Evolutionary conservation across 2,888 invertebrate genomes (phyloP).

Genomic region (Clistopyga incitator): DNA sequence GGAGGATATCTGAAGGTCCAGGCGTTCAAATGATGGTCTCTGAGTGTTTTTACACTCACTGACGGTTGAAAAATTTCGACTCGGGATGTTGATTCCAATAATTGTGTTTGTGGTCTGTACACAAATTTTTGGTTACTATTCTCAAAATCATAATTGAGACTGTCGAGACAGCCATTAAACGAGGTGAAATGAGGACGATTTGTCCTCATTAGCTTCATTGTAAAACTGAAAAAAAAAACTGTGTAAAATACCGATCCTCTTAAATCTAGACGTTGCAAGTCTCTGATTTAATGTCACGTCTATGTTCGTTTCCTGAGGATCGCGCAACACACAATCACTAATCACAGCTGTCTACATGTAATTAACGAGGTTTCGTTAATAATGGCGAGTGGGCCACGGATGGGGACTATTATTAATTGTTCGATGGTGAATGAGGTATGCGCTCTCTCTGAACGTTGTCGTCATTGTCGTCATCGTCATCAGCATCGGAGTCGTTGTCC

Average conservation of each 20-base stretch:
- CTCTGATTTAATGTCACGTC: constrained; percentile 16
- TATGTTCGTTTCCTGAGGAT: constrained; percentile 1
- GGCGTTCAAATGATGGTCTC: no score
- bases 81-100: background rate
- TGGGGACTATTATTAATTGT: constrained; percentile 62
- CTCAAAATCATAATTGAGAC: background rate
- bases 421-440: constrained; percentile 49
- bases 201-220: constrained; percentile 16
- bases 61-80: no score
- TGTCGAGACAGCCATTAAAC: background rate
- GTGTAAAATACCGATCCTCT: background rate
- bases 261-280: background rate
- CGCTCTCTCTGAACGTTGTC: constrained; percentile 20
- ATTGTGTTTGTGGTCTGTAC: background rate
- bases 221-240: background rate
- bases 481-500: constrained; percentile 33
- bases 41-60: no score
- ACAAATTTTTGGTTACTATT: background rate
- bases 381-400: constrained; percentile 51
- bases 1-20: no score
- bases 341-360: constrained; percentile 58
- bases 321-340: constrained; percentile 30
- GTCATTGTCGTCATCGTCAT: constrained; percentile 30
- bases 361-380: constrained; percentile 64
- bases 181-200: background rate